Evolutionary conservation across 2,113 vertebrate species (phyloP), one percentile per base, ranked within the genome.

Genomic region (Symphodus melops): DNA sequence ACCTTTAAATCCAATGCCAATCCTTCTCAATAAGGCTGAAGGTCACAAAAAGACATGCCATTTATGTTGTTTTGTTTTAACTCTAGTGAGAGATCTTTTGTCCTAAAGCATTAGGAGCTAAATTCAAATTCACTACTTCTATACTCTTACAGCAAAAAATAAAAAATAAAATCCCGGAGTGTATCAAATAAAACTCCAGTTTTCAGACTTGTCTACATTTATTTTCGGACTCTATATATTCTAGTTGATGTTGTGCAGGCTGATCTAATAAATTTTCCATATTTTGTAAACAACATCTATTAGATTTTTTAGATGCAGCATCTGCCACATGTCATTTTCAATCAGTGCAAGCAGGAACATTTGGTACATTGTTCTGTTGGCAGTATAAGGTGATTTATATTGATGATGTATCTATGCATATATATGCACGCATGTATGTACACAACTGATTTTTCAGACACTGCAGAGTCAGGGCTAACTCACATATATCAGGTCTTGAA

Each of bases 221-320:
- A 20, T 39, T 23, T 56, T 46, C 39, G 46, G 48, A 52, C 20
- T 10, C 19, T 60, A 79, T 75, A 56, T 6, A 55, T 64, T 82
- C 71, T 63, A 48, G 59, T 49, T 72, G 57, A 68, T 56, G 56
- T 52, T 80, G 37, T 58, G 56, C 68, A 80, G 55, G 28, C 28
- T 33, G 28, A 33, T 33, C 28, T 33, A 33, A 33, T 76, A 41
- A 12, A 36, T 56, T n/a, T 23, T 39, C 37, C 25, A 59, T 64
- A 58, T 64, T 37, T 65, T 64, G n/a, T 54, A 46, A 68, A 46
- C 49, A 41, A 57, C 51, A 51, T 64, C 19, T 37, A 68, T 60
- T 84, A 39, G 21, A 55, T 72, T 68, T 67, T 59, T 16, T 19
- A 25, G 28, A 33, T 44, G 49, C 8, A 20, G 33, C 60, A 54